A percentile compares a stretch with the other conserved stretches of the same genome.
phyloP scores from a whole-genome alignment of 2,888 invertebrate species.

The Parochlus steinenii region DNA sequence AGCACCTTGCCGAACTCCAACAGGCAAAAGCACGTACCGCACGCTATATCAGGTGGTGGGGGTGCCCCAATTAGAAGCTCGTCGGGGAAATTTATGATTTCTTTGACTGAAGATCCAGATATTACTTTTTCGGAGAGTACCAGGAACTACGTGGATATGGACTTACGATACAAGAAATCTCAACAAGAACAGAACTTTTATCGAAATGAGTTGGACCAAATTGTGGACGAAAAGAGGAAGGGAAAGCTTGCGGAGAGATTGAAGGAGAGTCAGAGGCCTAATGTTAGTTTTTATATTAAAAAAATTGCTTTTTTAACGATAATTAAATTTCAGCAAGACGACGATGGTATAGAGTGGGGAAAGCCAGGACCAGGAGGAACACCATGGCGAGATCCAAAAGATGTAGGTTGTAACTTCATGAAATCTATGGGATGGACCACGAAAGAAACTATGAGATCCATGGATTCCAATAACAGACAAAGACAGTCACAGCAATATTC shows the following conservation, averaged over 20 bases:
- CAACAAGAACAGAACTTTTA: conserved; percentile 22
- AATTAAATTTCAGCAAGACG: conserved; percentile 28
- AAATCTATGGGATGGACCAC: conserved; percentile 47
- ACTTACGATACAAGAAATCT: conserved; percentile 45
- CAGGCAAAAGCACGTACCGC: too few relatives aligned
- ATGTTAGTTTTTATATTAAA: background rate
- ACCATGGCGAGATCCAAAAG: conserved; percentile 55
- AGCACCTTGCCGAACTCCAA: too few relatives aligned
- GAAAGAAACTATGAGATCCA: conserved; percentile 26
- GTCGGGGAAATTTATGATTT: conserved; percentile 24
- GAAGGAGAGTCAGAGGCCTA: conserved; percentile 13
- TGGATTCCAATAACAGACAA: conserved; percentile 19
- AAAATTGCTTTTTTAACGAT: conserved; percentile 18
- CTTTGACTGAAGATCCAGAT: conserved; percentile 41
- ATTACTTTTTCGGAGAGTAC: conserved; percentile 43
- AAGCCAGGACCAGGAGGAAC: conserved; percentile 46
- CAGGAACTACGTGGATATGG: conserved; percentile 49
- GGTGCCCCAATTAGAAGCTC: conserved; percentile 18
- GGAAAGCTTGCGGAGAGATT: conserved; percentile 2
- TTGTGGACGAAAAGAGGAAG: conserved; percentile 13
- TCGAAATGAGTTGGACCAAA: conserved; percentile 12
- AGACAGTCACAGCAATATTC: background rate
- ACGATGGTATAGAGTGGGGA: conserved; percentile 45
- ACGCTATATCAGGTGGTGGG: conserved; percentile 11
- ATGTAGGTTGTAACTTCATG: conserved; percentile 55